These are phyloP conservation scores for Microctonus hyperodae DNA, from an alignment of 2,888 invertebrate species.

Conservation along the genomic window DNA sequence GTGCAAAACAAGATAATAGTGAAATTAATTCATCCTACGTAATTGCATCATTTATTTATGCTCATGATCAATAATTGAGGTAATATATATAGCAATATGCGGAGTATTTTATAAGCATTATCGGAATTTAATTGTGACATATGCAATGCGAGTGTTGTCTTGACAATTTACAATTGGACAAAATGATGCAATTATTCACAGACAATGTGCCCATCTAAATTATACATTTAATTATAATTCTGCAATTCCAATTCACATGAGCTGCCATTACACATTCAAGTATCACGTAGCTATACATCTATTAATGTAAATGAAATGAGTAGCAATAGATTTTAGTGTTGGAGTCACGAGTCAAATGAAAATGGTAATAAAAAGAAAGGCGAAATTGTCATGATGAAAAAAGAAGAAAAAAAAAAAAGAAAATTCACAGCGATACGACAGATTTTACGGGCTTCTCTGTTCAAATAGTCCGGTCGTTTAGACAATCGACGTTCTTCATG, in stretches of 20 bases:
- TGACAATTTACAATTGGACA: background rate
- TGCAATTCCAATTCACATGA: background rate
- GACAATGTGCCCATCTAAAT: background rate
- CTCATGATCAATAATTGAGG: background rate
- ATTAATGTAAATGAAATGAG: background rate
- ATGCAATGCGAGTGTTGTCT: background rate
- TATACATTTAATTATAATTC: background rate
- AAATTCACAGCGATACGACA: slow-evolving; percentile 8
- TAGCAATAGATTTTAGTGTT: background rate
- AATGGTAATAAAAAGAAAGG: background rate
- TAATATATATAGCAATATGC: background rate
- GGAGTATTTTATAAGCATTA: background rate
- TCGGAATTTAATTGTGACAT: background rate
- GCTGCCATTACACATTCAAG: background rate
- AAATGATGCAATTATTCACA: background rate
- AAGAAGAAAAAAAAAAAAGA: background rate
- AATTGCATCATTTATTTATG: background rate
- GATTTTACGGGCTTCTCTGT: background rate
- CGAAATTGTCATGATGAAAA: background rate
- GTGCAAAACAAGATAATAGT: background rate
- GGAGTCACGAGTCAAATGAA: background rate
- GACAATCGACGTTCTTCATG: background rate
- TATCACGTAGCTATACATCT: background rate
- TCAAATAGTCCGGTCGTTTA: slow-evolving; percentile 1
- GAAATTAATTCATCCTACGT: background rate